Percentiles rank a stretch among this genome's conserved stretches.
Evolutionary conservation across 2,113 vertebrate genomes (phyloP).

Genomic region (Origma solitaria): DNA sequence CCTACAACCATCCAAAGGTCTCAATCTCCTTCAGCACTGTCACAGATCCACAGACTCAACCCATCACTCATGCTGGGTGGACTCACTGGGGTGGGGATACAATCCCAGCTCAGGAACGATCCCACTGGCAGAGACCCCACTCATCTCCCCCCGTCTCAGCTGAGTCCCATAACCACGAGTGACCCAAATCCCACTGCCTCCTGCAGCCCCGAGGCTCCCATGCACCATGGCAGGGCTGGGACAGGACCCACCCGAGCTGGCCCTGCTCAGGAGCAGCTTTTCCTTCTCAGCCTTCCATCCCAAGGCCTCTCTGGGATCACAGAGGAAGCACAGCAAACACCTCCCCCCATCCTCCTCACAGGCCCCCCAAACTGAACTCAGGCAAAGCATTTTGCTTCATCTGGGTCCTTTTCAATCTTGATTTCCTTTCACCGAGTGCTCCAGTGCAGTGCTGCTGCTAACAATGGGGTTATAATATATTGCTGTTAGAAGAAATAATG

Average conservation of each 20-base stretch:
- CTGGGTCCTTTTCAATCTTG: neutral
- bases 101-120: neutral
- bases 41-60: neutral
- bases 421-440: neutral
- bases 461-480: neutral
- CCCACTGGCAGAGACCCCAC: neutral
- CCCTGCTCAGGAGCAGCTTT: neutral
- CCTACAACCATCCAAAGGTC: neutral
- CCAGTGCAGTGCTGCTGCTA: neutral
- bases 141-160: accelerated
- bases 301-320: neutral
- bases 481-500: neutral
- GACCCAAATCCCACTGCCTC: neutral
- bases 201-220: neutral
- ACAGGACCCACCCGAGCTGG: accelerated
- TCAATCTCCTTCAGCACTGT: neutral
- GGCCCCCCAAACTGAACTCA: neutral
- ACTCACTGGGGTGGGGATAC: neutral
- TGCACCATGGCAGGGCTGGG: neutral
- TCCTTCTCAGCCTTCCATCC: neutral
- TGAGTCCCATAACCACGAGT: accelerated
- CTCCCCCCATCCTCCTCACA: neutral
- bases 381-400: neutral
- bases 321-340: neutral
- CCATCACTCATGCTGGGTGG: accelerated